phyloP scores from a whole-genome alignment of 1,140 invertebrate species.

The Euschistus heros region DNA sequence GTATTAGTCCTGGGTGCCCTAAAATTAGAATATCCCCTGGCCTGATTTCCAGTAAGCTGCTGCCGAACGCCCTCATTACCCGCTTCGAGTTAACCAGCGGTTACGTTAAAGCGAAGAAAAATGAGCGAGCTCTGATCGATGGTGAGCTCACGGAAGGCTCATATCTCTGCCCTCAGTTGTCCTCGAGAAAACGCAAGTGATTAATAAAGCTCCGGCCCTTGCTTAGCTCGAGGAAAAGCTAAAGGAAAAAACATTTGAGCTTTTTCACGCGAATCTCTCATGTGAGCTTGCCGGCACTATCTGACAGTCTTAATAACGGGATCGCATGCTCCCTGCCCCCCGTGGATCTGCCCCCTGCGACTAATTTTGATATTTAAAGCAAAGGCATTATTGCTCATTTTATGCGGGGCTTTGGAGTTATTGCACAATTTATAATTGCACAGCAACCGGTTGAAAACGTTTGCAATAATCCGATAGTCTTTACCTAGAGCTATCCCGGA shows the following conservation, averaged over 20 bases:
- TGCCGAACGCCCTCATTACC: no score
- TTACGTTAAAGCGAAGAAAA: neutral
- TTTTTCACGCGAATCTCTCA: conserved; percentile 8
- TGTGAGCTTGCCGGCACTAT: conserved; percentile 1
- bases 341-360: neutral
- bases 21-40: no score
- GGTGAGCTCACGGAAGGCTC: conserved; percentile 2
- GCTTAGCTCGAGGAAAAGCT: neutral
- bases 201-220: neutral
- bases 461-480: no score
- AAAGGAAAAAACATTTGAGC: conserved; percentile 7
- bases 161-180: conserved; percentile 6
- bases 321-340: conserved; percentile 1
- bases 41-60: no score
- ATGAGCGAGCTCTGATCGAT: neutral
- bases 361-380: neutral
- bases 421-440: no score
- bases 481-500: no score
- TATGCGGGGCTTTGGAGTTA: no score
- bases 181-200: conserved; percentile 7
- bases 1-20: no score
- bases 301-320: conserved; percentile 9
- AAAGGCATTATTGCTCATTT: no score
- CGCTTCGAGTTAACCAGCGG: no score
- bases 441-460: no score